Percentiles rank a stretch among this genome's conserved stretches.
These are phyloP conservation scores for Pseudomyrmex pallidus DNA, from an alignment of 1,140 invertebrate genomes.

Conservation along the genomic window DNA sequence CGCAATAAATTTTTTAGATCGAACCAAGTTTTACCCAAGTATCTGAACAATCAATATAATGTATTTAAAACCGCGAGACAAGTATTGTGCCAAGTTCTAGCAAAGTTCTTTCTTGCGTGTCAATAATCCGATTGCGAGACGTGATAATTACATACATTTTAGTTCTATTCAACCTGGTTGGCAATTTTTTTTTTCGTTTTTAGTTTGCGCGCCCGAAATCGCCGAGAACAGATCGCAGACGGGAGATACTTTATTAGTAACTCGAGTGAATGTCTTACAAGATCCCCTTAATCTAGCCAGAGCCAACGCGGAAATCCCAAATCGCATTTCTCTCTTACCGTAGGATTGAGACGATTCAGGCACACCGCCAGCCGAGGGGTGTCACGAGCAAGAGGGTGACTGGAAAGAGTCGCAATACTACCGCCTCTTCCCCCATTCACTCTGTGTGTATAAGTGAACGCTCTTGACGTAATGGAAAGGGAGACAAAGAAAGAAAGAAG, in stretches of 20 bases:
- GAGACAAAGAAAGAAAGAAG: background rate
- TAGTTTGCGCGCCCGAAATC: constrained; percentile 11
- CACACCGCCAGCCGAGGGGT: constrained; percentile 4
- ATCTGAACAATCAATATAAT: no score
- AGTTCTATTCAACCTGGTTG: background rate
- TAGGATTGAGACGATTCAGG: constrained; percentile 37
- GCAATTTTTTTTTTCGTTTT: background rate
- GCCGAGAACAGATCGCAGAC: constrained; percentile 20
- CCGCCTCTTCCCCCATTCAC: background rate
- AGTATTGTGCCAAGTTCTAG: no score
- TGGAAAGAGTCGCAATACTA: constrained; percentile 57
- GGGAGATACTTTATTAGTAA: constrained; percentile 48
- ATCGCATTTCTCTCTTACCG: constrained; percentile 53
- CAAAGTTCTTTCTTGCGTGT: no score
- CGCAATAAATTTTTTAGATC: no score
- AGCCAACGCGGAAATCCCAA: constrained; percentile 41
- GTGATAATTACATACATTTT: background rate
- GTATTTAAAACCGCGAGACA: no score
- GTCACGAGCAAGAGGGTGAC: constrained; percentile 31
- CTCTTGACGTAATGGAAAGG: background rate
- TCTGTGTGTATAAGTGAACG: background rate
- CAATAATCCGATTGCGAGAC: background rate
- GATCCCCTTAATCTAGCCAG: constrained; percentile 51
- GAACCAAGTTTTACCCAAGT: no score
- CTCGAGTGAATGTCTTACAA: constrained; percentile 51